Evolutionary conservation across 2,113 vertebrate genomes (phyloP), one percentile per base, ranked within the genome.

Genomic region (Amblyornis subalaris): DNA sequence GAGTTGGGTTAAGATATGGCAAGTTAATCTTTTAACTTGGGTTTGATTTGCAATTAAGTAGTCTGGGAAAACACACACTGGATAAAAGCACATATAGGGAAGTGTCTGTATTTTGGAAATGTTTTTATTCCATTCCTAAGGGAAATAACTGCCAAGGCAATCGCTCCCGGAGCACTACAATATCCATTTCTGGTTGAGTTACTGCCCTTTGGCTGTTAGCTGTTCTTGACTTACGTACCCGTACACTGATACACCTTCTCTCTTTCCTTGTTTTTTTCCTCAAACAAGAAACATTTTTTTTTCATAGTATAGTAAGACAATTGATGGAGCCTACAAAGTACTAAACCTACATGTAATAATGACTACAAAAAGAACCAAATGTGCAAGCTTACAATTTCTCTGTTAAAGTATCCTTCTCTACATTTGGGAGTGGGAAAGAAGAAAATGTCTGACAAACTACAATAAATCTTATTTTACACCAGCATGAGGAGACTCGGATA

Each of bases 131-230:
- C 36, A 6, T 50, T 88, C 66, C 53, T 64, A 38, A 48, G 65
- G 75, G 76, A 89, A 89, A 70, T 65, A 89, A 82, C 62, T 82
- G 77, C 55, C 10, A 72, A 72, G 33, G 73, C 33, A 50, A 87
- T 64, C 0, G 2, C 57, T 90, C 48, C 74, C 75, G 1, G 2
- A 92, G 73, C 0, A 0, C 65, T 78, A 78, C 45, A 67, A n/a
- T 64, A 84, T 57, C 79, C 21, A 28, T 75, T 87, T 89, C 87
- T 87, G 80, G 36, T 31, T 61, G 84, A 90, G 58, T 89, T 92
- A 69, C 77, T 92, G 61, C 80, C 91, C 84, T 89, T 89, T 16
- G 28, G 84, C 91, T 78, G 48, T 86, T 51, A 77, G 61, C 48
- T 71, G 53, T 35, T 93, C 36, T 40, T 10, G 1, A 2, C 20